These are phyloP conservation scores for Gymnodraco acuticeps DNA, from an alignment of 2,797 vertebrate species.

Conservation along the genomic window DNA sequence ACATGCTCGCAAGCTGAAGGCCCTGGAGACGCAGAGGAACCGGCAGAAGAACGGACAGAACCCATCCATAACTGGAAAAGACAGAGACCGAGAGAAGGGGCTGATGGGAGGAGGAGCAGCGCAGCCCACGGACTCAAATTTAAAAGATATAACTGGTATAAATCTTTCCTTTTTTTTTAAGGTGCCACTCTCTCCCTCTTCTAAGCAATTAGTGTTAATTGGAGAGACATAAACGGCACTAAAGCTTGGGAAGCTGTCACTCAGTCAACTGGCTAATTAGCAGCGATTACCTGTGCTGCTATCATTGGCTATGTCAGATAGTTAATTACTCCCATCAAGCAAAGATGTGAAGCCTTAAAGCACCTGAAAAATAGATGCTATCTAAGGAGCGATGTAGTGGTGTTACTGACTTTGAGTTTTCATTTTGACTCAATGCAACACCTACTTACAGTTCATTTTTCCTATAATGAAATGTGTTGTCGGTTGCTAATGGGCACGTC, in stretches of 20 bases:
- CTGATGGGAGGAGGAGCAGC: slow-evolving; percentile 41
- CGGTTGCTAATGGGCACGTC: slow-evolving; percentile 6
- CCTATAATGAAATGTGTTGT: background rate
- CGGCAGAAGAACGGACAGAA: slow-evolving; percentile 65
- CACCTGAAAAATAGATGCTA: slow-evolving; percentile 32
- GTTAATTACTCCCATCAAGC: slow-evolving; percentile 73
- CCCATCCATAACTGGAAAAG: slow-evolving; percentile 42
- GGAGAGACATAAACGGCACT: slow-evolving; percentile 54
- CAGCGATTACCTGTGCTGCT: slow-evolving; percentile 74
- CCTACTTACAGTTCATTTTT: slow-evolving; percentile 7
- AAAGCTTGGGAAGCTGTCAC: slow-evolving; percentile 71
- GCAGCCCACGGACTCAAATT: slow-evolving; percentile 42
- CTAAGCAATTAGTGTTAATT: slow-evolving; percentile 70
- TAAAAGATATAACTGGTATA: slow-evolving; percentile 72
- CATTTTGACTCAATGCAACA: slow-evolving; percentile 11
- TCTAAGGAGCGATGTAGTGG: slow-evolving; percentile 25
- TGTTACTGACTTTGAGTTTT: slow-evolving; percentile 24
- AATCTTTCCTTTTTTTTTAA: slow-evolving; percentile 36
- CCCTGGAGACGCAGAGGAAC: slow-evolving; percentile 89
- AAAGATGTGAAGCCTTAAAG: slow-evolving; percentile 53
- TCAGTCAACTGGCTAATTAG: slow-evolving; percentile 70
- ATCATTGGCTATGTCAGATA: slow-evolving; percentile 67
- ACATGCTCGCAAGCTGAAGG: slow-evolving; percentile 93
- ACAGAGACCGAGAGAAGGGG: slow-evolving; percentile 46
- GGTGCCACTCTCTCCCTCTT: slow-evolving; percentile 21